Evolutionary conservation across 2,888 invertebrate species (phyloP), one percentile per base, ranked within the genome.

Genomic region (Abrostola triplasia): DNA sequence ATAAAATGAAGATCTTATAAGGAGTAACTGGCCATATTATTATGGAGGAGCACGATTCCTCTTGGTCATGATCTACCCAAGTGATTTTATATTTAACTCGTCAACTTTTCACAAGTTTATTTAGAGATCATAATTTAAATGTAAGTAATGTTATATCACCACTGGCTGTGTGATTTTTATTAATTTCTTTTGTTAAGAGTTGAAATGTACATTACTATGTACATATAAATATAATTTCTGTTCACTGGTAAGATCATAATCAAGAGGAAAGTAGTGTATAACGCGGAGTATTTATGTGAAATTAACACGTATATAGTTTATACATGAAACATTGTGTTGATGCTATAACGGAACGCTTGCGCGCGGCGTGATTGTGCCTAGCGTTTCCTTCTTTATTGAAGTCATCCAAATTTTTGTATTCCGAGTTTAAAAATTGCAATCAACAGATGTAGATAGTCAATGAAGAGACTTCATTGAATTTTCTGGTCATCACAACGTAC

Each of bases 1-100:
- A 92, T 92, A 92, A 88, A 86, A 87, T 87, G 79, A 88, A 90
- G 88, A 90, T 90, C 89, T 90, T 88, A 77, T 88, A 88, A 88
- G 86, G 83, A 87, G 83, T 87, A 86, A 86, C 85, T 85, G 87
- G 85, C 85, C 87, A 85, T 88, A 80, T 72, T 76, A 60, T 71
- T 80, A 79, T 83, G 84, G 82, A 80, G 79, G 79, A 77, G 81
- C 82, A 77, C 70, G 78, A 77, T 78, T 71, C 71, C 73, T 67
- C 80, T 85, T 81, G 81, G 75, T 73, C 80, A 74, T 82, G 83
- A 69, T 75, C 79, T 81, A 52, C 47, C 36, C 65, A 8, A 54
- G 48, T 59, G 58, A 49, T 55, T 57, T 59, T 62, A 59, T 58
- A 67, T 77, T 64, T 47, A 69, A 65, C 67, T 63, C 56, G 11